Evolutionary conservation across 92 coral and sea anemone genomes (phyloP).

Genomic region (Zoanthus solanderi): DNA sequence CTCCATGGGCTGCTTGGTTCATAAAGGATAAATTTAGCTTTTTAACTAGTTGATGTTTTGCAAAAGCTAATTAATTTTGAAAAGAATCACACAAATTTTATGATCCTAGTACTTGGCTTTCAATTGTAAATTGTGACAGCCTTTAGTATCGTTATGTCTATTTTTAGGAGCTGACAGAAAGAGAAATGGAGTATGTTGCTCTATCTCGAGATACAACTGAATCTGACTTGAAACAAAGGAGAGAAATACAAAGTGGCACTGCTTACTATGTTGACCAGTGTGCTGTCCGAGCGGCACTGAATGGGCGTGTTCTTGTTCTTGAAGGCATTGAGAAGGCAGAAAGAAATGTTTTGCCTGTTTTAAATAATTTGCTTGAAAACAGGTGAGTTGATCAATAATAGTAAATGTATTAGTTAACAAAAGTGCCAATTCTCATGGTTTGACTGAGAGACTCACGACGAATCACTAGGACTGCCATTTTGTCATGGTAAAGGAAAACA

Average conservation of each 20-base stretch:
- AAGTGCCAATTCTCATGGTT: too few species aligned
- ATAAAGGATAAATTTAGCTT: too few species aligned
- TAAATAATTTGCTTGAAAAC: conserved; percentile 95
- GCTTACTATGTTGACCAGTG: conserved; percentile 96
- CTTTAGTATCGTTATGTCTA: neutral
- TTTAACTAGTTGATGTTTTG: too few species aligned
- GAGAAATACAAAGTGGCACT: conserved; percentile 87
- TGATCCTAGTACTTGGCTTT: too few species aligned
- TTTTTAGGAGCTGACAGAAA: conserved; percentile 88
- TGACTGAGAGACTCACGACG: too few species aligned
- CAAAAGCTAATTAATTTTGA: too few species aligned
- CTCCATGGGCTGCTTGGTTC: too few species aligned
- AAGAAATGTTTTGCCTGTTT: conserved; percentile 95
- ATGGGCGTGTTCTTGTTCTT: conserved; percentile 89
- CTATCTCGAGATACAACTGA: conserved; percentile 97
- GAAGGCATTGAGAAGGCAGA: conserved; percentile 99
- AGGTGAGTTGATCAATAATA: conserved; percentile 20
- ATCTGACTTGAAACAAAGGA: conserved; percentile 94
- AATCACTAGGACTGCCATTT: too few species aligned
- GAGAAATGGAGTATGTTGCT: conserved; percentile 93
- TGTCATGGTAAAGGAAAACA: too few species aligned
- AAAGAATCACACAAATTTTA: too few species aligned
- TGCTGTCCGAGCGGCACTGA: conserved; percentile 95
- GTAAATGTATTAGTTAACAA: neutral
- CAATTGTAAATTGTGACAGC: neutral